A percentile compares a stretch with the other conserved stretches of the same genome.
phyloP scores from a whole-genome alignment of 2,113 vertebrate species.

The Podarcis raffonei region DNA sequence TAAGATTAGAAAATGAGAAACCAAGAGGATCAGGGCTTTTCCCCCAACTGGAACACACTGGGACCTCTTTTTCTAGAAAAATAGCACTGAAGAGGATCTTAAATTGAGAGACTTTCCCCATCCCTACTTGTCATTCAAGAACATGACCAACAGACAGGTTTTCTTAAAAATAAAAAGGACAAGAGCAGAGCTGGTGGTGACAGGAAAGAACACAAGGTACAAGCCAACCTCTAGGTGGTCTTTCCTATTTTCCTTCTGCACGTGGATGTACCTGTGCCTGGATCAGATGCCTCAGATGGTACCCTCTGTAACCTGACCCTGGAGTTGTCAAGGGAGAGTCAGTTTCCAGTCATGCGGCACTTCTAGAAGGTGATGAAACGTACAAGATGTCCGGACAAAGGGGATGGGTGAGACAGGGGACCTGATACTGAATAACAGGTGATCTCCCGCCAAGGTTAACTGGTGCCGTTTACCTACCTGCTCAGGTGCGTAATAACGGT shows the following conservation, averaged over 20 bases:
- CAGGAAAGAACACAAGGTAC: not conserved
- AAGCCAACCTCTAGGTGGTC: not conserved
- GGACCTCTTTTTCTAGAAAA: no score
- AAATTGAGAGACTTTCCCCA: no score
- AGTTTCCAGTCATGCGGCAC: slow-evolving; percentile 2
- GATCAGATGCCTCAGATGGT: not conserved
- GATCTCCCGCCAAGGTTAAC: not conserved
- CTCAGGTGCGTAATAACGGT: slow-evolving; percentile 19
- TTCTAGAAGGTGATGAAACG: slow-evolving; percentile 14
- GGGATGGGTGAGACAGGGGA: slow-evolving; percentile 14
- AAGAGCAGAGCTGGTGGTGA: not conserved
- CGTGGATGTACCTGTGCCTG: not conserved
- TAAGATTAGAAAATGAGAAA: no score
- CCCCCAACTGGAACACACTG: no score
- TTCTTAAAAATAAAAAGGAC: not conserved
- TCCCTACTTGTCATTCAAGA: not conserved
- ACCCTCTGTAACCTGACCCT: slow-evolving; percentile 7
- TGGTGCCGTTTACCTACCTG: not conserved
- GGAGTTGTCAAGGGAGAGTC: not conserved
- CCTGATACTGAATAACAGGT: not conserved
- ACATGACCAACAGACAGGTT: not conserved
- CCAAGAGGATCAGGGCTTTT: no score
- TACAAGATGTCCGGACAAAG: slow-evolving; percentile 16
- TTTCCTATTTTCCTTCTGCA: not conserved
- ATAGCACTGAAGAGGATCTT: no score